phyloP scores from a whole-genome alignment of 2,113 vertebrate genomes.

The Etia nguti region DNA sequence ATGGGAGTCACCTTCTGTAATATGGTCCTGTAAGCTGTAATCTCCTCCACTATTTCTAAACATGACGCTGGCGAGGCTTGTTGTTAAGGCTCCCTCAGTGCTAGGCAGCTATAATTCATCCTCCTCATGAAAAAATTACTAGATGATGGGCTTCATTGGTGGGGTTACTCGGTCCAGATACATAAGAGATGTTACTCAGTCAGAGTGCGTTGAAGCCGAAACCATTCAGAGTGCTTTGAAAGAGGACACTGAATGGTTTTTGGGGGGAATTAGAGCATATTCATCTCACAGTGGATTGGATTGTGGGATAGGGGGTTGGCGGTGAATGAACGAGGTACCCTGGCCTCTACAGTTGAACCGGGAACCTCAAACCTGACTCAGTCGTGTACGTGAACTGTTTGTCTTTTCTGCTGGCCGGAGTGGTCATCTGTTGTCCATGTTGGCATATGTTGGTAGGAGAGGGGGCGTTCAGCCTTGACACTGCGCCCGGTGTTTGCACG shows the following conservation, averaged over 20 bases:
- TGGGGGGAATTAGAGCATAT: slow-evolving; percentile 51
- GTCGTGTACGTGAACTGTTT: neutral
- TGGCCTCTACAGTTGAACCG: neutral
- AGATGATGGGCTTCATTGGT: neutral
- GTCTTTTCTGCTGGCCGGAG: neutral
- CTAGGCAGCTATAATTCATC: neutral
- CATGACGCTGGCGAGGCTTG: neutral
- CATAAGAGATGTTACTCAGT: neutral
- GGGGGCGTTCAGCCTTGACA: slow-evolving; percentile 22
- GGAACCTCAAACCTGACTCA: neutral
- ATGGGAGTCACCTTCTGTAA: neutral
- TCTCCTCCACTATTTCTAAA: neutral
- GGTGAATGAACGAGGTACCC: neutral
- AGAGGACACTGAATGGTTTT: neutral
- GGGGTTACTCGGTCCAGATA: neutral
- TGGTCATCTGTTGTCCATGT: neutral
- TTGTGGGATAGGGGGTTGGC: neutral
- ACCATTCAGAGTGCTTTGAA: neutral
- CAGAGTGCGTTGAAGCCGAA: neutral
- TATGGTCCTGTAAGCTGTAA: neutral
- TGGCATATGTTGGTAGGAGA: slow-evolving; percentile 8
- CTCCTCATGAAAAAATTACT: slow-evolving; percentile 4
- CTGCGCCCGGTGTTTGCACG: slow-evolving; percentile 28
- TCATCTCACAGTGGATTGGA: neutral
- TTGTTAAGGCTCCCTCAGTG: neutral